Evolutionary conservation across 2,797 vertebrate species (phyloP).

Genomic region (Linurgus olivaceus): DNA sequence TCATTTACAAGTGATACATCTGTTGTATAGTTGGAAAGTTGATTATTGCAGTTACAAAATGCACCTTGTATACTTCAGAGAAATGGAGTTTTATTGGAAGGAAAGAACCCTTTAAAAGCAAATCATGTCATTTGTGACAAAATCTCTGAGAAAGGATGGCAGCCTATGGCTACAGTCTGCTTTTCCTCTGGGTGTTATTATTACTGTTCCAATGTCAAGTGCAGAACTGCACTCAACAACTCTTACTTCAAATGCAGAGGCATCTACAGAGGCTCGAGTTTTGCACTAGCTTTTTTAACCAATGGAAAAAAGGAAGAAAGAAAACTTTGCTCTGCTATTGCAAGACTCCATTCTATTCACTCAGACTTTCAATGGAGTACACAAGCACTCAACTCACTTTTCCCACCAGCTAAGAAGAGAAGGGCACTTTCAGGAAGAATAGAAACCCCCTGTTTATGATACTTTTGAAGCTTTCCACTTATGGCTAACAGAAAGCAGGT

Average conservation of each 20-base stretch:
- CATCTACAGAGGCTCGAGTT: background rate
- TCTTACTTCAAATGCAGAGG: background rate
- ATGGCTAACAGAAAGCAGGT: background rate
- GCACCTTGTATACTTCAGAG: background rate
- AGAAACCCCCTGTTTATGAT: background rate
- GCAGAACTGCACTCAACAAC: background rate
- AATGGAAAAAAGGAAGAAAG: background rate
- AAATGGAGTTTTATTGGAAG: background rate
- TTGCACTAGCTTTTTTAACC: background rate
- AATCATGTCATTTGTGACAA: background rate
- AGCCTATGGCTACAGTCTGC: background rate
- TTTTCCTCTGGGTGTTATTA: background rate
- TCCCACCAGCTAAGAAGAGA: background rate
- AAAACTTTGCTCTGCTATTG: background rate
- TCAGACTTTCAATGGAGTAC: background rate
- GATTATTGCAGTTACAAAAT: background rate
- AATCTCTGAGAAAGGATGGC: background rate
- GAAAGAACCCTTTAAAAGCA: background rate
- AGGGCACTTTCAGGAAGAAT: background rate
- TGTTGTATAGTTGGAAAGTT: background rate
- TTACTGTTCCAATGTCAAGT: background rate
- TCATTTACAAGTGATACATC: background rate
- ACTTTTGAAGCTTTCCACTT: background rate
- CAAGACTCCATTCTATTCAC: background rate
- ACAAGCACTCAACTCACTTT: background rate